Evolutionary conservation across 2,888 invertebrate species (phyloP).

Genomic region (Campoletis raptor): DNA sequence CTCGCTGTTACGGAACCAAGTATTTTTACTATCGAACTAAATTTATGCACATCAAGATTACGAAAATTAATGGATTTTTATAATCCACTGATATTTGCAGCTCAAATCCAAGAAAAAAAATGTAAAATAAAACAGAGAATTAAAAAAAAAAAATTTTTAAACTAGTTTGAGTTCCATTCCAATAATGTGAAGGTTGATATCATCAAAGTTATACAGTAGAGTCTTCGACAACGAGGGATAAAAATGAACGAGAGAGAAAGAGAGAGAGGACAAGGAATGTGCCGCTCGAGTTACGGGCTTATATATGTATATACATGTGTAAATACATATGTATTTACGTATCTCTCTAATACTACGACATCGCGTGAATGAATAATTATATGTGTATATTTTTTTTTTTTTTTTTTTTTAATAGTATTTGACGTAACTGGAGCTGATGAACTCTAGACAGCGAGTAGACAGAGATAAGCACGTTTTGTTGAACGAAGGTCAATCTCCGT

Average conservation of each 20-base stretch:
- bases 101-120: background rate
- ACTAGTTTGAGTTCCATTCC: background rate
- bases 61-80: background rate
- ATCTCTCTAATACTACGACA: background rate
- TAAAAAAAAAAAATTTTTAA: background rate
- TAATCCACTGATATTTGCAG: background rate
- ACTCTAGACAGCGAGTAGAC: conserved; percentile 80
- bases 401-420: conserved; percentile 76
- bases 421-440: conserved; percentile 75
- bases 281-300: background rate
- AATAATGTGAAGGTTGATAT: background rate
- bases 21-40: background rate
- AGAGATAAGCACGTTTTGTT: conserved; percentile 73
- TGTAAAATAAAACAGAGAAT: background rate
- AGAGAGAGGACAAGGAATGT: background rate
- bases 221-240: background rate
- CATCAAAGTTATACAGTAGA: background rate
- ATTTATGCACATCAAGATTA: background rate
- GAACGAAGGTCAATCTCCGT: conserved; percentile 62
- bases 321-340: background rate
- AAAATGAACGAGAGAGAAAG: background rate
- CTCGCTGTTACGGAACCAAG: background rate
- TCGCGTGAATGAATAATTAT: conserved; percentile 31
- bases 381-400: background rate
- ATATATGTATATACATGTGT: background rate